Evolutionary conservation across 1,140 invertebrate species (phyloP).

Genomic region (Drosophila mauritiana): DNA sequence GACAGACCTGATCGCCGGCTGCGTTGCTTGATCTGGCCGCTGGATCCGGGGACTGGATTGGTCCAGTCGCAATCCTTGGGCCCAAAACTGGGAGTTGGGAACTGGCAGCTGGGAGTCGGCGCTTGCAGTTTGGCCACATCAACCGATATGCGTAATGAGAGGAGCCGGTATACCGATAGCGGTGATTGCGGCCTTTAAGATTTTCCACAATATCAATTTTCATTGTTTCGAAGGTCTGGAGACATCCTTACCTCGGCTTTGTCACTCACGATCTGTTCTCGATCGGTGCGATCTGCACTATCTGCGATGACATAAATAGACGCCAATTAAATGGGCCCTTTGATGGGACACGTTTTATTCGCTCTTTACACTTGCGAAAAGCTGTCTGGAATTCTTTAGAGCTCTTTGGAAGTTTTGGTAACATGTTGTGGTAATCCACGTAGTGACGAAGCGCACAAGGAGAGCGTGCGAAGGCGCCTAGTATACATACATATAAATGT

Average conservation of each 20-base stretch:
- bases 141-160: slow-evolving; percentile 75
- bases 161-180: slow-evolving; percentile 27
- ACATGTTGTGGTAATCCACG: neutral
- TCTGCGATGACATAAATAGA: slow-evolving; percentile 75
- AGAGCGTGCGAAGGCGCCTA: no score
- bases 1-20: slow-evolving; percentile 66
- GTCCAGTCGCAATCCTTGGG: neutral
- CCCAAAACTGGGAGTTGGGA: slow-evolving; percentile 4
- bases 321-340: slow-evolving; percentile 72
- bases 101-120: slow-evolving; percentile 46
- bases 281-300: slow-evolving; percentile 71
- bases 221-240: slow-evolving; percentile 51
- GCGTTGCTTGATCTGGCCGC: slow-evolving; percentile 50
- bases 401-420: neutral
- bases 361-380: slow-evolving; percentile 1
- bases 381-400: neutral
- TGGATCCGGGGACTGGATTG: slow-evolving; percentile 34
- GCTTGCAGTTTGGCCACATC: slow-evolving; percentile 27
- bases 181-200: slow-evolving; percentile 72
- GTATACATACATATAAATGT: no score
- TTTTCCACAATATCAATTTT: slow-evolving; percentile 80
- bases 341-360: slow-evolving; percentile 63
- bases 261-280: slow-evolving; percentile 71
- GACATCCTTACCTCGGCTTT: slow-evolving; percentile 38
- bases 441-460: no score